These are phyloP conservation scores for Phocoena phocoena DNA, from an alignment of 2,113 vertebrate species.

Conservation along the genomic window DNA sequence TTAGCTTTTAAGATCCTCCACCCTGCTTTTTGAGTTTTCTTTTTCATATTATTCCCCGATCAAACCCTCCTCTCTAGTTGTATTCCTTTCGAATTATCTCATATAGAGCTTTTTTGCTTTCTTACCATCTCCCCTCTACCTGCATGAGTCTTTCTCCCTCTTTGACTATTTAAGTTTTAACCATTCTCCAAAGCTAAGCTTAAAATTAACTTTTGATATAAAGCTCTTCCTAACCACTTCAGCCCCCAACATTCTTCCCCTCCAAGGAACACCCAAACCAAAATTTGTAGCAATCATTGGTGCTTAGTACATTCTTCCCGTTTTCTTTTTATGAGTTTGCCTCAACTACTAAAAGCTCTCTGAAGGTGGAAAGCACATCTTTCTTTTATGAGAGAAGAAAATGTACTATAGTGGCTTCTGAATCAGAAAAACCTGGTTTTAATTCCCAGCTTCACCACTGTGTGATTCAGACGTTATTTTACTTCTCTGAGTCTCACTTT, in stretches of 20 bases:
- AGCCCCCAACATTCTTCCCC: background rate
- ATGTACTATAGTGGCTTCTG: background rate
- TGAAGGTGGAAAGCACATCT: background rate
- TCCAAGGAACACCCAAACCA: background rate
- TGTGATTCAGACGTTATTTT: background rate
- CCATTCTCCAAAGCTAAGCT: constrained; percentile 13
- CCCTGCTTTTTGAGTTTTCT: background rate
- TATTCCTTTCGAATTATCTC: background rate
- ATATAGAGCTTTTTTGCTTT: background rate
- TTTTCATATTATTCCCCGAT: background rate
- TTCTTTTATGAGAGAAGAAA: background rate
- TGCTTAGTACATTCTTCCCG: background rate
- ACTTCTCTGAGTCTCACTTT: background rate
- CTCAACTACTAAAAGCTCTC: background rate
- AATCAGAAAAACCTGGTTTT: background rate
- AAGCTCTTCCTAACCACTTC: background rate
- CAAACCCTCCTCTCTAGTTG: background rate
- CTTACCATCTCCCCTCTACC: background rate
- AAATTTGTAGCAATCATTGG: background rate
- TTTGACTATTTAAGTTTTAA: background rate
- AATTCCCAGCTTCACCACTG: background rate
- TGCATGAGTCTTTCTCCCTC: background rate
- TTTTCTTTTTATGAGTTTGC: constrained; percentile 32
- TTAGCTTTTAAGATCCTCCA: background rate
- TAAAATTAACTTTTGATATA: background rate